Conservation (phyloP, 2,888 invertebrate genomes). For the Acleris holmiana region DNA sequence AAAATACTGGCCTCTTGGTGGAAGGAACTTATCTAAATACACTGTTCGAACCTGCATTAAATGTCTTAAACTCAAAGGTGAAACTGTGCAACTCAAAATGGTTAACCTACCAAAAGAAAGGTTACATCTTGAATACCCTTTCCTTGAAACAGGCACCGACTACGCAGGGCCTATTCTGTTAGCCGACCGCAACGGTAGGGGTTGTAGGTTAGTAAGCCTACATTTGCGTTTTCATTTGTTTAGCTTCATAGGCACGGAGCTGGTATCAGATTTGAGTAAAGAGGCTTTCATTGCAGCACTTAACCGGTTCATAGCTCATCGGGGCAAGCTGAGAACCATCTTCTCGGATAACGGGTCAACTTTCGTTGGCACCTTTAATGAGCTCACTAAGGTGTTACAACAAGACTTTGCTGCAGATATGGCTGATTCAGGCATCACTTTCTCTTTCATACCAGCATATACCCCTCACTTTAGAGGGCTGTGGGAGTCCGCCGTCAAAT, state of each 20-base stretch:
- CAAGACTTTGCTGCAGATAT: slow-evolving; percentile 43
- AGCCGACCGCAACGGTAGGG: slow-evolving; percentile 13
- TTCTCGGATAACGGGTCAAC: slow-evolving; percentile 48
- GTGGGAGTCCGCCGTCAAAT: slow-evolving; percentile 1
- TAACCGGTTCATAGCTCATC: slow-evolving; percentile 37
- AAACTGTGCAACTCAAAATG: slow-evolving; percentile 14
- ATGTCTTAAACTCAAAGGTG: background rate
- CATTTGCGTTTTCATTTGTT: slow-evolving; percentile 40
- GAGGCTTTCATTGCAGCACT: slow-evolving; percentile 30
- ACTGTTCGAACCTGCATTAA: background rate
- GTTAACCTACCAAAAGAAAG: slow-evolving; percentile 13
- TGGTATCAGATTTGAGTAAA: slow-evolving; percentile 42
- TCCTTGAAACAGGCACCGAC: slow-evolving; percentile 4
- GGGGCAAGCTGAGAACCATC: slow-evolving; percentile 38
- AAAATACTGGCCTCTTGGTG: slow-evolving; percentile 5
- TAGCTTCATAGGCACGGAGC: slow-evolving; percentile 43
- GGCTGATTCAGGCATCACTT: background rate
- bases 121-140: slow-evolving; percentile 9
- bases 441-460: slow-evolving; percentile 44
- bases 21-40: background rate
- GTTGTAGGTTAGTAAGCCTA: slow-evolving; percentile 20
- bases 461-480: slow-evolving; percentile 21
- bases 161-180: slow-evolving; percentile 10
- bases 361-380: slow-evolving; percentile 46
- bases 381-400: slow-evolving; percentile 34